Percentiles rank a stretch among this genome's conserved stretches.
phyloP scores from a whole-genome alignment of 2,888 invertebrate genomes.

The Brachyopa scutellaris region DNA sequence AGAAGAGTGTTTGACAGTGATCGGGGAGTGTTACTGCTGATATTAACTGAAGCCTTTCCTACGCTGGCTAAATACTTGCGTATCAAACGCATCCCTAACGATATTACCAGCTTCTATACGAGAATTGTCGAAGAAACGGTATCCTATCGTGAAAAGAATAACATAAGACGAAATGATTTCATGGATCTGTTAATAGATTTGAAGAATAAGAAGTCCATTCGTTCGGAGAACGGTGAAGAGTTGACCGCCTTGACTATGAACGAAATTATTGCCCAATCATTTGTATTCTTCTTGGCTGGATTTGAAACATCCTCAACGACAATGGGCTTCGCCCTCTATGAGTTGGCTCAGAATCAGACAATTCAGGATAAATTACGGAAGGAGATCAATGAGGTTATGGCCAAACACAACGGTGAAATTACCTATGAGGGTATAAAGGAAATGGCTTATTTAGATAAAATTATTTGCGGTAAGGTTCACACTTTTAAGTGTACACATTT shows the following conservation, averaged over 20 bases:
- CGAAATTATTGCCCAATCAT: slow-evolving; percentile 82
- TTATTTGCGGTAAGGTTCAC: too few relatives aligned
- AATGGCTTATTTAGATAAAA: slow-evolving; percentile 79
- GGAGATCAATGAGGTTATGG: slow-evolving; percentile 79
- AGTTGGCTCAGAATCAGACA: slow-evolving; percentile 81
- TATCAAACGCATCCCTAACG: not conserved
- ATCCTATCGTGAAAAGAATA: slow-evolving; percentile 60
- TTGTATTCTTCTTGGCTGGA: slow-evolving; percentile 82
- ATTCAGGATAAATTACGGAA: slow-evolving; percentile 79
- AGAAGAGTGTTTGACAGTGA: slow-evolving; percentile 70
- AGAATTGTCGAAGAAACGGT: slow-evolving; percentile 66
- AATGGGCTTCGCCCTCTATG: slow-evolving; percentile 81
- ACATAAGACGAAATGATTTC: slow-evolving; percentile 74
- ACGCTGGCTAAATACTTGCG: not conserved
- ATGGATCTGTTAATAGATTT: slow-evolving; percentile 74
- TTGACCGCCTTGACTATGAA: slow-evolving; percentile 75
- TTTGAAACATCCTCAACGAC: slow-evolving; percentile 82
- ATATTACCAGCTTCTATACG: slow-evolving; percentile 57
- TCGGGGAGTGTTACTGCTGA: slow-evolving; percentile 1
- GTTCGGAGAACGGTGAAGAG: slow-evolving; percentile 74
- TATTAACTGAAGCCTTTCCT: not conserved
- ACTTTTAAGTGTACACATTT: slow-evolving; percentile 67
- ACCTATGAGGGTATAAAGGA: slow-evolving; percentile 76
- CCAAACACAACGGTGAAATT: slow-evolving; percentile 77
- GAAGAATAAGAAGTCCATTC: not conserved